Base-by-base conservation (phyloP, 2,888 invertebrate genomes). In the Hemithea aestivaria region DNA sequence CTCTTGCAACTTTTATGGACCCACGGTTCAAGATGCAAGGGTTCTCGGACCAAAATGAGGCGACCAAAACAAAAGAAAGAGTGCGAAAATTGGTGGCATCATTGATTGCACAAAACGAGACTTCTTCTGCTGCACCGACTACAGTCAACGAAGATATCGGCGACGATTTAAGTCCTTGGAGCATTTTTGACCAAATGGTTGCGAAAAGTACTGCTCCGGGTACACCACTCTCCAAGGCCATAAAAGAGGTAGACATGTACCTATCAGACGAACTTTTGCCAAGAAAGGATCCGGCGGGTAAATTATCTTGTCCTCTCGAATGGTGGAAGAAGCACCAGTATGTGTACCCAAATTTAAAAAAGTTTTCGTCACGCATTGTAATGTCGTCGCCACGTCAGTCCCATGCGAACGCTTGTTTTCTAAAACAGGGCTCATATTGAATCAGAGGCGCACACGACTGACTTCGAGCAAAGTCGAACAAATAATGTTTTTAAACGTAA, bases 1-100 rank as follows among this genome's bases (percentile, higher is more conserved):
- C 49, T 0, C 5, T 53, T 9, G 40, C 30, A 22, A 57, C 54
- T 7, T 51, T 53, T 25, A 9, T 53, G 37, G 54, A 53, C 26
- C 52, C 52, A 2, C 10, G 43, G 1, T 46, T 43, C 12, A 53
- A 53, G 35, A 25, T 38, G 31, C 22, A 22, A 20, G 22, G 10
- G 3, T 54, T 52, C 45, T 9, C 33, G 1, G 45, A 52, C 6
- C 10, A 27, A 28, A 33, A 7, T 10, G 40, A 49, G 10, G 52
- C 51, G 2, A 26, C 6, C 6, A 46, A 35, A 30, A 50, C 54
- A 1, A 48, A 45, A 25, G 35, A 48, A 33, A 37, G 25, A 6
- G 39, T 48, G 1, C 24, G 30, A n/a, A 39, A 26, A 24, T 5
- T 30, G 4, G 22, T 47, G 9, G 40, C 45, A 2, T 24, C 43